Base-by-base conservation (phyloP, 2,113 vertebrate species). In the Microtus richardsoni region DNA sequence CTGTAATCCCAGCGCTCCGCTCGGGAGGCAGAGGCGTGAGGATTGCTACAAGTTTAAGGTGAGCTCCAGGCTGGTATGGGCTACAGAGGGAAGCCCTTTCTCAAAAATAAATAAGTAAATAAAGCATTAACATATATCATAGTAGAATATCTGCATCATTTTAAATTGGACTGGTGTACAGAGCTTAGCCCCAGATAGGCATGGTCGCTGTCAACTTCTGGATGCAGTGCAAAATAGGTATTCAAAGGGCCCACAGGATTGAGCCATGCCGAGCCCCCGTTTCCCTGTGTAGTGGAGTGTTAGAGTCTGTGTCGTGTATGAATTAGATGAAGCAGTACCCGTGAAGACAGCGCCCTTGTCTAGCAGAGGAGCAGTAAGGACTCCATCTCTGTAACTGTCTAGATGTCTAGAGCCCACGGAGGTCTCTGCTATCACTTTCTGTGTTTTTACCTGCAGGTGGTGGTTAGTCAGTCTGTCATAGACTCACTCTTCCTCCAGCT, bases 401-500 rank as follows among this genome's bases (percentile, higher is more conserved):
- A n/a, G 82, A 39, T 26, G 16, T 14, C 68, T 54, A 41, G 82
- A 39, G 26, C 21, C 85, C 54, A 24, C 14, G 9, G 71, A 49
- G 90, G 54, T 66, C 78, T 86, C 78, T 89, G 33, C 54, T 79
- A 80, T 91, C 36, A 19, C 33, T 85, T 80, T 62, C 4, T 77
- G 26, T 80, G 7, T 64, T 39, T 70, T 66, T 39, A 74, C 3
- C 3, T 30, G 39, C 41, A 21, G 41, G 10, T 21, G 73, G 47
- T 60, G 52, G 91, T 82, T 60, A 91, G 78, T 87, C 82, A 28
- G 19, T 64, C 19, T 49, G 14, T 77, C 60, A 52, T 1, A 90
- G 94, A 80, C 77, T 93, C 60, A 9, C 9, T 94, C 91, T 94
- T 91, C 7, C 26, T 62, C n/a, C 21, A 47, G 28, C 36, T 75